Evolutionary conservation across 64 coral and sea anemone species (phyloP).

Genomic region (Hydrozoanthus tunicans): DNA sequence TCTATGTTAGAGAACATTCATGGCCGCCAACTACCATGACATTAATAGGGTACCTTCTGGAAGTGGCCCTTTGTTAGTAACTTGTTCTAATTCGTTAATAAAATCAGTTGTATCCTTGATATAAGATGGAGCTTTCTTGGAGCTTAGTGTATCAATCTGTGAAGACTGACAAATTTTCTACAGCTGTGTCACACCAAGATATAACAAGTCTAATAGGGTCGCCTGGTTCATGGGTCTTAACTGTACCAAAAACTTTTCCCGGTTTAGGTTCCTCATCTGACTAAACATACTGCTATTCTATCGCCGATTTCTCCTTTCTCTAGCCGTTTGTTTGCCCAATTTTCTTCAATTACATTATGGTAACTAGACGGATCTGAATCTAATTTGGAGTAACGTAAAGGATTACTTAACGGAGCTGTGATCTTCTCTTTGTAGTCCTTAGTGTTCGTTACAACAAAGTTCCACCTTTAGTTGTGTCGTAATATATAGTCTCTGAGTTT

Average conservation of each 20-base stretch:
- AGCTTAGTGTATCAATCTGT: constrained; percentile 4
- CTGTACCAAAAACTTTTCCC: not conserved
- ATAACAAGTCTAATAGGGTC: not conserved
- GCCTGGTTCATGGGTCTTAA: constrained; percentile 6
- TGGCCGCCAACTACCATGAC: not conserved
- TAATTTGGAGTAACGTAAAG: not conserved
- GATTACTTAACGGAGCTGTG: not conserved
- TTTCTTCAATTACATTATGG: not conserved
- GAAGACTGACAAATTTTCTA: not conserved
- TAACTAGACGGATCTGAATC: not conserved
- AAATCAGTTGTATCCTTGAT: constrained; percentile 10
- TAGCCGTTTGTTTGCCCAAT: constrained; percentile 8
- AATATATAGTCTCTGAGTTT: not conserved
- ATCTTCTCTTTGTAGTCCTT: not conserved
- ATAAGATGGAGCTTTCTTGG: constrained; percentile 8
- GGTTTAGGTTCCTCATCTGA: not conserved
- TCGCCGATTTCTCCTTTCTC: constrained; percentile 1
- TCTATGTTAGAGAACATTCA: not conserved
- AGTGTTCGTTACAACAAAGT: constrained; percentile 11
- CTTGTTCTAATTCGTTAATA: constrained; percentile 15
- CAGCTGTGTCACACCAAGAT: constrained; percentile 15
- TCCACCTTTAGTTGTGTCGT: constrained; percentile 21
- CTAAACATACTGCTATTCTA: not conserved
- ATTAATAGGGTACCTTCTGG: not conserved
- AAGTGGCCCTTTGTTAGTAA: not conserved